phyloP scores from a whole-genome alignment of 2,797 vertebrate species.

The Martes flavigula region DNA sequence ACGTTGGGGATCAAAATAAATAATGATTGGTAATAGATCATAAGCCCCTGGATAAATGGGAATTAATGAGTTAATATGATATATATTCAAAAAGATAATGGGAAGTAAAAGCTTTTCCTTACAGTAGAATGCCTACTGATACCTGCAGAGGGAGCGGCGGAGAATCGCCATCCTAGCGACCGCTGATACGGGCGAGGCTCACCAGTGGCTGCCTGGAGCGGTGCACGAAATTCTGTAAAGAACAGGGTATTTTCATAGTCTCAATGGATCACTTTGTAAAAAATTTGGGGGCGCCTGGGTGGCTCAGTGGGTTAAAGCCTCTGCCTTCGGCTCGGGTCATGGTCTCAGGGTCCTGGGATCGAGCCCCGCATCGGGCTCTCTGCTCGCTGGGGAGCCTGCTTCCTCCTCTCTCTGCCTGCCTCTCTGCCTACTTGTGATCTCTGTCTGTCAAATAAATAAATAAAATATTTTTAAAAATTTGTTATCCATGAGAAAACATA shows the following conservation, averaged over 20 bases:
- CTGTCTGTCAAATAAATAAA: too few species aligned
- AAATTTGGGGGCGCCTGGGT: too few species aligned
- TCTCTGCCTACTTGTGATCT: too few species aligned
- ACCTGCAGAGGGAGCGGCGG: neutral
- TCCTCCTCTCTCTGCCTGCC: too few species aligned
- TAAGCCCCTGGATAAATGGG: neutral
- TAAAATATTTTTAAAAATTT: neutral
- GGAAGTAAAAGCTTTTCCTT: neutral
- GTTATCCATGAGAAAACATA: neutral
- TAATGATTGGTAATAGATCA: neutral
- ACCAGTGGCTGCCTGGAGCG: too few species aligned
- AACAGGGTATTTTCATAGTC: neutral
- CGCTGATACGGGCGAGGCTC: neutral
- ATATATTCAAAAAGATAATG: neutral
- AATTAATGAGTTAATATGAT: neutral
- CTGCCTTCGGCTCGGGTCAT: too few species aligned
- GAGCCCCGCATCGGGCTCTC: too few species aligned
- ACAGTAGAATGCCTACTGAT: too few species aligned
- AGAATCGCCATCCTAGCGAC: neutral
- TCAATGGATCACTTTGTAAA: neutral
- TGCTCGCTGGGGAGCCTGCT: fast-evolving
- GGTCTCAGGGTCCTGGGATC: too few species aligned
- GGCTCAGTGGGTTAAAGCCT: too few species aligned
- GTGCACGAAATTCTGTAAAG: neutral
- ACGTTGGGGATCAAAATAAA: neutral